Percentiles rank a stretch among this genome's conserved stretches.
Conservation (phyloP, 2,888 invertebrate species). For the Noctua comes region DNA sequence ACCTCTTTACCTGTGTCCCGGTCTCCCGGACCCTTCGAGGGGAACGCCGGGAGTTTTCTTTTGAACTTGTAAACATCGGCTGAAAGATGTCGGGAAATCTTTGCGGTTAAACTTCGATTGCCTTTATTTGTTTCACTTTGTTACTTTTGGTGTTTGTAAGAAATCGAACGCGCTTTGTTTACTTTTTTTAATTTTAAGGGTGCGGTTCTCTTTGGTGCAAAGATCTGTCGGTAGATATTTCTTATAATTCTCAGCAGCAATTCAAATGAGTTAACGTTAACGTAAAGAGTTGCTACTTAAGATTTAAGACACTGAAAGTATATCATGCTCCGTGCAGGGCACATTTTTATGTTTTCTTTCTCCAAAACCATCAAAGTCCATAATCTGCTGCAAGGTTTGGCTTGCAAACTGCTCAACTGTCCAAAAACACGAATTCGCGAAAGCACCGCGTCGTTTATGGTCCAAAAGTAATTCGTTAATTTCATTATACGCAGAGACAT, state of each 20-base stretch:
- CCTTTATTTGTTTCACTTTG: slow-evolving; percentile 77
- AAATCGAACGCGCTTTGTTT: slow-evolving; percentile 69
- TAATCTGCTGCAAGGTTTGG: slow-evolving; percentile 24
- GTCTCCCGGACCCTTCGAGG: slow-evolving; percentile 68
- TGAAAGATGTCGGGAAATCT: slow-evolving; percentile 83
- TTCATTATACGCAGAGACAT: slow-evolving; percentile 59
- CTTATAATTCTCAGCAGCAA: neutral
- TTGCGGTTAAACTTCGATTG: slow-evolving; percentile 82
- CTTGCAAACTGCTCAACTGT: slow-evolving; percentile 27
- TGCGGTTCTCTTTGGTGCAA: neutral
- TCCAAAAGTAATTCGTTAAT: slow-evolving; percentile 57
- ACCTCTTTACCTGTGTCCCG: slow-evolving; percentile 82
- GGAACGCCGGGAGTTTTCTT: slow-evolving; percentile 76
- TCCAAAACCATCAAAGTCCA: slow-evolving; percentile 38
- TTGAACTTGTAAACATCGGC: slow-evolving; percentile 86
- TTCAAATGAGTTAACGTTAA: neutral
- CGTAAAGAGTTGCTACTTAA: neutral
- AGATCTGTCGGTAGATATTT: neutral
- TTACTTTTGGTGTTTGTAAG: slow-evolving; percentile 68
- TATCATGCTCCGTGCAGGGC: neutral
- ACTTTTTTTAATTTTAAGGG: slow-evolving; percentile 27
- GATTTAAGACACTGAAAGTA: slow-evolving; percentile 19
- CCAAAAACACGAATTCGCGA: slow-evolving; percentile 55
- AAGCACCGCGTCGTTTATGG: slow-evolving; percentile 57
- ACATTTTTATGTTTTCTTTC: slow-evolving; percentile 40